Evolutionary conservation across 2,888 invertebrate genomes (phyloP), one percentile per base, ranked within the genome.

Genomic region (Diadegma fenestrale): DNA sequence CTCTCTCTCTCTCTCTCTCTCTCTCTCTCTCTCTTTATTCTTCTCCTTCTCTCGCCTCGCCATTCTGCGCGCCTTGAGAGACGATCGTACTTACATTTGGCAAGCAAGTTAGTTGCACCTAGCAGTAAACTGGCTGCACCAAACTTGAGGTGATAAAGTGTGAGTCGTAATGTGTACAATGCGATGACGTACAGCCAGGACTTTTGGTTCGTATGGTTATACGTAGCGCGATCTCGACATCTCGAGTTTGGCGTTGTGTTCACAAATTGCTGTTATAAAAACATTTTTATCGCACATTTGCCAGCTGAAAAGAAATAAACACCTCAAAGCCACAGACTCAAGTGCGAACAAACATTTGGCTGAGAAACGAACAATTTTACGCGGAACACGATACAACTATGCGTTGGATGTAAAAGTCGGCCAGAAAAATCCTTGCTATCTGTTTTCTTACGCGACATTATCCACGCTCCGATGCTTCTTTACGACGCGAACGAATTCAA

Each of bases 141-240:
- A 82, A 92, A 90, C 90, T 91, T 89, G 75, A 77, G 83, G 90
- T 87, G 89, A 89, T 91, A 90, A 92, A 92, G 88, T 75, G 82
- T 64, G 75, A 76, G 83, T 90, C 90, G 89, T 92, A 91, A 90
- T 88, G 51, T 88, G 51, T 54, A 72, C 54, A 79, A 63, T 37
- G 71, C 22, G 72, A 12, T 54, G 54, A 54, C 26, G 54, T 54
- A 88, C 82, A 85, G 86, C 68, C 51, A 73, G 51, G 69, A 73
- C 69, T 26, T 79, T 78, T 64, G 37, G 26, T 30, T 26, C 22
- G 81, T 82, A 12, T 12, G 22, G 80, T 80, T 84, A n/a, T n/a
- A 81, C 80, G 83, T 89, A 88, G 88, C 90, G 88, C 90, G 82
- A 88, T 86, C 41, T 84, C 78, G 45, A 72, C 78, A 48, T 73